Percentiles rank a stretch among this genome's conserved stretches.
These are phyloP conservation scores for Andricus grossulariae DNA, from an alignment of 1,140 invertebrate species.

Conservation along the genomic window DNA sequence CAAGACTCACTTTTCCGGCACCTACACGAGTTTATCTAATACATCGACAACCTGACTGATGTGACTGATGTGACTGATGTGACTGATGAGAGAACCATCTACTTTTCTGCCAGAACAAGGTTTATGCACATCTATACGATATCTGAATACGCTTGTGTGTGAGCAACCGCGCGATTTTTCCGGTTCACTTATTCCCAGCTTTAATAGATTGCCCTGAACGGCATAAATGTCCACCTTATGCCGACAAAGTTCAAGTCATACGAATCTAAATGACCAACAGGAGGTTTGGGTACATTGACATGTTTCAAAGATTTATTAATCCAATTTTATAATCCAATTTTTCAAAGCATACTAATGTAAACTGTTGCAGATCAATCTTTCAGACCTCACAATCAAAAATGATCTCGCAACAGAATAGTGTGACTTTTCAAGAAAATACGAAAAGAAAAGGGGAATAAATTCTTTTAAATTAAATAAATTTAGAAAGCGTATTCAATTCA, in stretches of 20 bases:
- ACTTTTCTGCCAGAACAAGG: constrained; percentile 26
- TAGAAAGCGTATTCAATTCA: too few species aligned
- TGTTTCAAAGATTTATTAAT: too few species aligned
- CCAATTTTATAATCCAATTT: too few species aligned
- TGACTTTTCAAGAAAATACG: too few species aligned
- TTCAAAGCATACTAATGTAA: too few species aligned
- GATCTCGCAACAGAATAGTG: too few species aligned
- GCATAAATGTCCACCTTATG: neutral
- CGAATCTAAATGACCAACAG: too few species aligned
- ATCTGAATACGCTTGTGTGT: neutral
- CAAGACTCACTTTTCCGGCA: constrained; percentile 30
- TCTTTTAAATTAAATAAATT: too few species aligned
- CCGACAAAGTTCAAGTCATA: neutral
- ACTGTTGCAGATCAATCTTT: too few species aligned
- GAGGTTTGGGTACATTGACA: too few species aligned
- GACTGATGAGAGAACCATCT: constrained; percentile 63
- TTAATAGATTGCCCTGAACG: neutral
- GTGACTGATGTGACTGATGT: constrained; percentile 56
- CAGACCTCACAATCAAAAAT: too few species aligned
- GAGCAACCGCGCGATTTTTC: neutral
- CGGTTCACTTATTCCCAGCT: neutral
- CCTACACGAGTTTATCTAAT: constrained; percentile 51
- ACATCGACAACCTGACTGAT: constrained; percentile 53
- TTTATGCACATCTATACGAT: neutral
- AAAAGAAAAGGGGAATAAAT: too few species aligned